phyloP scores from a whole-genome alignment of 2,113 vertebrate species.

The Eidolon helvum region DNA sequence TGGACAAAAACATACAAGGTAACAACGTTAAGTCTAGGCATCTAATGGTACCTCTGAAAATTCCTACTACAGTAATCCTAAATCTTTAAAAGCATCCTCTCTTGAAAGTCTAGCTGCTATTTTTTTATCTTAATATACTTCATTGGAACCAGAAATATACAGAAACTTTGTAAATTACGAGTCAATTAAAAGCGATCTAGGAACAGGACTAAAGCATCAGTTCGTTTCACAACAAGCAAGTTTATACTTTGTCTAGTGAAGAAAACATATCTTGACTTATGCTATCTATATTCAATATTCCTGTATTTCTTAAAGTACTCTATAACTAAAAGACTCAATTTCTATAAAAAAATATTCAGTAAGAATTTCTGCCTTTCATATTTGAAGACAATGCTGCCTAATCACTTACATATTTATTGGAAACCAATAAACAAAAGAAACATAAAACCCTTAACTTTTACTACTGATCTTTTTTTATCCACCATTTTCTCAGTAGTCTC shows the following conservation, averaged over 20 bases:
- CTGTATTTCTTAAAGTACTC: not conserved
- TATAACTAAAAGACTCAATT: not conserved
- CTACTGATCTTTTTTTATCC: not conserved
- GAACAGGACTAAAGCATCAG: not conserved
- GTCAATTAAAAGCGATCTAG: not conserved
- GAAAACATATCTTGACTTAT: not conserved
- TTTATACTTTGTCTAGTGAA: not conserved
- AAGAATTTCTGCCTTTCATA: not conserved
- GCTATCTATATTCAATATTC: not conserved
- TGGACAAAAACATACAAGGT: not conserved
- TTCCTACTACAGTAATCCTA: not conserved
- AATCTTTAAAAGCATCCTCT: not conserved
- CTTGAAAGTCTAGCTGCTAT: not conserved
- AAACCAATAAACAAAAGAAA: slow-evolving; percentile 22
- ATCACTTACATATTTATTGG: not conserved
- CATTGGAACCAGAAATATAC: not conserved
- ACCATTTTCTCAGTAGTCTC: not conserved
- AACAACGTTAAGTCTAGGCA: not conserved
- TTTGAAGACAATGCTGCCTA: not conserved
- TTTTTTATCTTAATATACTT: slow-evolving; percentile 17
- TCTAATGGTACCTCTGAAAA: not conserved
- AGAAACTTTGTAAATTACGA: not conserved
- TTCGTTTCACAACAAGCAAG: not conserved
- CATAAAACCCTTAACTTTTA: not conserved
- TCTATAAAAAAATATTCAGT: not conserved